A percentile compares a stretch with the other conserved stretches of the same genome.
phyloP scores from a whole-genome alignment of 2,888 invertebrate species.

The Cheilosia pagana region DNA sequence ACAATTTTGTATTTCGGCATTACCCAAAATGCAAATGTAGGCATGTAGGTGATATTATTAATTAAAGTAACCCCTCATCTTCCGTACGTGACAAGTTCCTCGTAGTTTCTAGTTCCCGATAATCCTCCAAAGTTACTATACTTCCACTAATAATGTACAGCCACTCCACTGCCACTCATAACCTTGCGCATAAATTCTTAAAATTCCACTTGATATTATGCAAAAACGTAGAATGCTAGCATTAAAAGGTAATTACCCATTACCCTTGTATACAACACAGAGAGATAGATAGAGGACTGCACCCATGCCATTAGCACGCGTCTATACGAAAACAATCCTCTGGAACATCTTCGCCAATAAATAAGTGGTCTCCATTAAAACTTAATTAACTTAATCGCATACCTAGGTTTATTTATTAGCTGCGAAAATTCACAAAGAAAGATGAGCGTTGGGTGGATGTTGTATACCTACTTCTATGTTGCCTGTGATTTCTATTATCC shows the following conservation, averaged over 20 bases:
- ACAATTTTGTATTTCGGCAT: too few species aligned
- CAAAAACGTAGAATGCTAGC: neutral
- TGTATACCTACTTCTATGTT: too few species aligned
- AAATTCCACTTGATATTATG: conserved; percentile 4
- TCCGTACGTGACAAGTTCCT: too few species aligned
- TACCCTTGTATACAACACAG: neutral
- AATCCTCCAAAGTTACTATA: too few species aligned
- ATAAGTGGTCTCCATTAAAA: conserved; percentile 26
- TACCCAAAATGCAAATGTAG: too few species aligned
- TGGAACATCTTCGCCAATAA: conserved; percentile 1
- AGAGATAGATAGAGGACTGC: conserved; percentile 5
- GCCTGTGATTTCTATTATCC: too few species aligned
- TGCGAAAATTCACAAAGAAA: neutral
- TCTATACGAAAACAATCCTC: neutral
- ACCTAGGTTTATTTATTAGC: conserved; percentile 20
- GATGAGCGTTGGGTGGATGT: neutral
- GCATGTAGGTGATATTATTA: too few species aligned
- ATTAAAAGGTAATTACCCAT: conserved; percentile 27
- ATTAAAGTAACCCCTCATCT: too few species aligned
- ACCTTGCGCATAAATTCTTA: conserved; percentile 4
- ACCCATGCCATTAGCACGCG: conserved; percentile 6
- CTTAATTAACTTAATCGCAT: conserved; percentile 37
- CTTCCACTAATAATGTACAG: too few species aligned
- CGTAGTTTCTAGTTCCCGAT: too few species aligned
- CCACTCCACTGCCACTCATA: neutral